A percentile compares a stretch with the other conserved stretches of the same genome.
These are phyloP conservation scores for Chelonus formosanus DNA, from an alignment of 2,888 invertebrate genomes.

Conservation along the genomic window DNA sequence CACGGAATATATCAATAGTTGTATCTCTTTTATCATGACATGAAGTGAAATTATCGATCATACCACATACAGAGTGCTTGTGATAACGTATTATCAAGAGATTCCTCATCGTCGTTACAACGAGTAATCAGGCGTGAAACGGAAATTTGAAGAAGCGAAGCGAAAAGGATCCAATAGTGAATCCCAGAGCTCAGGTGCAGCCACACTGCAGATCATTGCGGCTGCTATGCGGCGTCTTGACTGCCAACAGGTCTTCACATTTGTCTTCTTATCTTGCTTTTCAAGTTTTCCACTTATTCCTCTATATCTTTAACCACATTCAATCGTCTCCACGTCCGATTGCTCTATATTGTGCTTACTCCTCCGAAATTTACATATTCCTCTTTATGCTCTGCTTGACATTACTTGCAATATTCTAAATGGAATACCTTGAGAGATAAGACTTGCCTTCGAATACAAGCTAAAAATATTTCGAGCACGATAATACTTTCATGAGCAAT, in stretches of 20 bases:
- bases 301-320: constrained; percentile 7
- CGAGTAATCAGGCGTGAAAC: constrained; percentile 40
- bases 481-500: no score
- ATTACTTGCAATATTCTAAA: no score
- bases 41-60: not conserved
- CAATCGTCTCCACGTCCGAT: constrained; percentile 5
- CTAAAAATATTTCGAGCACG: no score
- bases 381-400: no score
- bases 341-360: not conserved
- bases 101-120: constrained; percentile 9
- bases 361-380: no score
- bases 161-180: constrained; percentile 38
- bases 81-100: constrained; percentile 18
- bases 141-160: constrained; percentile 40
- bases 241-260: constrained; percentile 32
- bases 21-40: not conserved
- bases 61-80: constrained; percentile 1
- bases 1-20: not conserved
- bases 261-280: constrained; percentile 15
- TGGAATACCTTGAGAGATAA: no score
- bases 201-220: constrained; percentile 24
- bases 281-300: constrained; percentile 9
- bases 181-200: constrained; percentile 20
- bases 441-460: no score
- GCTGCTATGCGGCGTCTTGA: constrained; percentile 33